Evolutionary conservation across 2,888 invertebrate genomes (phyloP), one percentile per base, ranked within the genome.

Genomic region (Drosophila incognita): DNA sequence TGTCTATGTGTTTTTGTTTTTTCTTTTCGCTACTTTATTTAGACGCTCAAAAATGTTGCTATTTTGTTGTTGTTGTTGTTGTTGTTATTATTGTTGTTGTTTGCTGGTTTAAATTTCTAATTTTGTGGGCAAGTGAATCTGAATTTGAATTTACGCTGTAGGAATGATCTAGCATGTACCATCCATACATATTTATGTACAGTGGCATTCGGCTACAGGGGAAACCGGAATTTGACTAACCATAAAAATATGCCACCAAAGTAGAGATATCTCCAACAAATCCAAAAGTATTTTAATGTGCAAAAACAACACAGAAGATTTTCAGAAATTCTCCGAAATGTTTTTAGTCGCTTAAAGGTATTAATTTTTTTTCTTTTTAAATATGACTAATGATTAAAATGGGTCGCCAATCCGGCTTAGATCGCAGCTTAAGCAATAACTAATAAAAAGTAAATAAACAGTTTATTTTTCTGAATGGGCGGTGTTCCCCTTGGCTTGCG

Each of bases 61-160:
- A 71, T 83, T 76, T 82, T 79, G 64, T 58, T 75, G 72, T 51
- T 73, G 64, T n/a, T 57, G 51, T 27, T 59, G 42, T 49, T 79
- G 60, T 24, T 63, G 36, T 60, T 63, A 13, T 48, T 54, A 51
- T 62, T 74, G 51, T 58, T 77, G 46, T 63, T 63, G 80, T 35
- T 36, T 61, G 79, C 66, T 81, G 82, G 70, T 87, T 88, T 76
- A 86, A 87, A 81, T 89, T 87, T 87, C 90, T 89, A 89, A 87
- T 87, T 87, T 87, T 87, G 86, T 87, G 89, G 90, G 86, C 90
- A 87, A 87, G 86, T 88, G 90, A 88, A 83, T 88, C 81, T 86
- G 81, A 88, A 90, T 86, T 89, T 83, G 75, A 84, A 88, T 84
- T 89, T 86, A 64, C 78, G 74, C 78, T 64, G 65, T 70, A 64